Evolutionary conservation across 2,797 vertebrate genomes (phyloP).

Genomic region (Sebastolobus alascanus): DNA sequence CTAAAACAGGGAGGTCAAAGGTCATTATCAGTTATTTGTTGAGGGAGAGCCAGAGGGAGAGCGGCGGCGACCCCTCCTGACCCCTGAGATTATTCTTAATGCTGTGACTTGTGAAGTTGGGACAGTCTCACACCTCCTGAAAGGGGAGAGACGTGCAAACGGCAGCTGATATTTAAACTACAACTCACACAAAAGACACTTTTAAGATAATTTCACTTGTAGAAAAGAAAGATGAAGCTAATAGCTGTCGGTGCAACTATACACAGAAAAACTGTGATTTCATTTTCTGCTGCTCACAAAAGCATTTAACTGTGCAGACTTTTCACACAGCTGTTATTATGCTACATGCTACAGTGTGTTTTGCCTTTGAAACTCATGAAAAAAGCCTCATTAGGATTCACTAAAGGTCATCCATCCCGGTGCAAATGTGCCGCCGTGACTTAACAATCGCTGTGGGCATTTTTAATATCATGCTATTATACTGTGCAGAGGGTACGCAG

Average conservation of each 20-base stretch:
- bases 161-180: constrained; percentile 32
- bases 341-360: constrained; percentile 71
- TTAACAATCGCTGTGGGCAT: constrained; percentile 83
- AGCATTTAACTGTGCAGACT: constrained; percentile 55
- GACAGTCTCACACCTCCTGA: constrained; percentile 34
- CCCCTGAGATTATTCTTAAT: constrained; percentile 78
- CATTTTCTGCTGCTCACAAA: constrained; percentile 45
- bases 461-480: constrained; percentile 87
- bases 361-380: constrained; percentile 73
- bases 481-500: constrained; percentile 62
- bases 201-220: constrained; percentile 8
- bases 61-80: constrained; percentile 81
- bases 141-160: constrained; percentile 15
- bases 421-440: constrained; percentile 67
- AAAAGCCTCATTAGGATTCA: constrained; percentile 82
- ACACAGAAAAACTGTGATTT: constrained; percentile 29
- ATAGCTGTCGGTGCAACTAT: not conserved
- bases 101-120: constrained; percentile 67
- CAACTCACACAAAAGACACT: not conserved
- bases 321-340: constrained; percentile 69
- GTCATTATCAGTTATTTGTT: constrained; percentile 91
- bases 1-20: constrained; percentile 83
- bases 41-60: constrained; percentile 84
- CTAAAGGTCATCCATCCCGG: constrained; percentile 79
- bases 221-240: constrained; percentile 16